Evolutionary conservation across 1,140 invertebrate species (phyloP).

Genomic region (Scaptomyza graminum): DNA sequence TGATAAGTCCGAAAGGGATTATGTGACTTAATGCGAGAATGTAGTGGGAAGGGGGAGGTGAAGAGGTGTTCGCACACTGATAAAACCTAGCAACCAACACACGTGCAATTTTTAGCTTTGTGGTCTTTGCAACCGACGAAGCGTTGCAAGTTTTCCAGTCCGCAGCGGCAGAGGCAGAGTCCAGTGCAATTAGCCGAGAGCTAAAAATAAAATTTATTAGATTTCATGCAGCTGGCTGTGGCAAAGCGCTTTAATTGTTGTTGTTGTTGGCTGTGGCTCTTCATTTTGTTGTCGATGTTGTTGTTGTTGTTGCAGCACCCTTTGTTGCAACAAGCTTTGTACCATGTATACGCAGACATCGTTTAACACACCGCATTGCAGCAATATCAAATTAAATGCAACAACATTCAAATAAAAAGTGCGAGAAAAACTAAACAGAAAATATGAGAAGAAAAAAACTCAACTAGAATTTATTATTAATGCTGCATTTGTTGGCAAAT

Average conservation of each 20-base stretch:
- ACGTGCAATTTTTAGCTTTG: slow-evolving; percentile 44
- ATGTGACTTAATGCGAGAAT: slow-evolving; percentile 20
- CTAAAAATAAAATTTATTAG: slow-evolving; percentile 77
- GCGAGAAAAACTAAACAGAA: slow-evolving; percentile 8
- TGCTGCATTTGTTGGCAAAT: too few species aligned
- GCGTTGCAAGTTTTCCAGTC: slow-evolving; percentile 15
- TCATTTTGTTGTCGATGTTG: slow-evolving; percentile 16
- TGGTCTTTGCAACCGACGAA: slow-evolving; percentile 1
- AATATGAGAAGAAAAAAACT: too few species aligned
- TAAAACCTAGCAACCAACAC: slow-evolving; percentile 41
- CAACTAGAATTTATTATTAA: too few species aligned
- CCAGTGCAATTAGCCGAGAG: slow-evolving; percentile 63
- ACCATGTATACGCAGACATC: slow-evolving; percentile 4
- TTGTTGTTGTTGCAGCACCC: slow-evolving; percentile 21
- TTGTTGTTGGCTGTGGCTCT: slow-evolving; percentile 15
- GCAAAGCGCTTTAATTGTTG: slow-evolving; percentile 20
- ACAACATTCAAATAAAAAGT: slow-evolving; percentile 19
- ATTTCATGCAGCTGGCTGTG: slow-evolving; percentile 49
- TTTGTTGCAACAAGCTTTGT: slow-evolving; percentile 18
- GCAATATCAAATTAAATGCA: slow-evolving; percentile 13
- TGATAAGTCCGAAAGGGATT: slow-evolving; percentile 57
- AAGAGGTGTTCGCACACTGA: slow-evolving; percentile 26
- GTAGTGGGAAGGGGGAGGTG: neutral
- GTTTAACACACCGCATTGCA: slow-evolving; percentile 27
- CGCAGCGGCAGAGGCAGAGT: too few species aligned